Percentiles rank a stretch among this genome's conserved stretches.
These are phyloP conservation scores for Aporophyla nigra DNA, from an alignment of 2,888 invertebrate species.

Conservation along the genomic window DNA sequence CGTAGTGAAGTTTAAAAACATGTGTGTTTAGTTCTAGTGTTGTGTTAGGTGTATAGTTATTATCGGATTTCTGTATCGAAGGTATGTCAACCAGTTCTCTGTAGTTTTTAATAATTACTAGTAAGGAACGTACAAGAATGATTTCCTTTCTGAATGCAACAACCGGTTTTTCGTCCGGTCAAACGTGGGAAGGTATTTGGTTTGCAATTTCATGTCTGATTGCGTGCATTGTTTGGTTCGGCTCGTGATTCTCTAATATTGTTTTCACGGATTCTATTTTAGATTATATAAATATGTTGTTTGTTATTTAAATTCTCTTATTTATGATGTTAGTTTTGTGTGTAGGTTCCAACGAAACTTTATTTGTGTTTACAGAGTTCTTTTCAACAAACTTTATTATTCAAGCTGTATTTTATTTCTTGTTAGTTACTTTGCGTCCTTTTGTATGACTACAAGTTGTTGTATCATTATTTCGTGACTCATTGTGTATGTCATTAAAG, in stretches of 20 bases:
- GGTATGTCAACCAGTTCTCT: slow-evolving; percentile 79
- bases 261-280: slow-evolving; percentile 46
- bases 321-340: slow-evolving; percentile 42
- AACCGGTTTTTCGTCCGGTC: slow-evolving; percentile 88
- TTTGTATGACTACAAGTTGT: slow-evolving; percentile 44
- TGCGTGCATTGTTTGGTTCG: slow-evolving; percentile 69
- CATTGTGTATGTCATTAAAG: slow-evolving; percentile 41
- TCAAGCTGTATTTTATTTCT: slow-evolving; percentile 3
- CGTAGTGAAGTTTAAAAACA: slow-evolving; percentile 82
- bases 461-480: slow-evolving; percentile 50
- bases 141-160: slow-evolving; percentile 87
- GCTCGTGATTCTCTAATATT: slow-evolving; percentile 48
- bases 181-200: slow-evolving; percentile 87
- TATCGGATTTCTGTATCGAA: slow-evolving; percentile 72
- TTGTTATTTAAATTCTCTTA: slow-evolving; percentile 31
- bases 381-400: slow-evolving; percentile 35
- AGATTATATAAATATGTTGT: slow-evolving; percentile 38
- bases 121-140: slow-evolving; percentile 79
- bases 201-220: slow-evolving; percentile 76
- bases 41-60: slow-evolving; percentile 68
- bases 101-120: slow-evolving; percentile 78
- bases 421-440: slow-evolving; percentile 19
- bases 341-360: slow-evolving; percentile 27
- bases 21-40: slow-evolving; percentile 78
- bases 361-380: slow-evolving; percentile 32